Evolutionary conservation across 2,888 invertebrate species (phyloP), one percentile per base, ranked within the genome.

Genomic region (Fragum whitleyi): DNA sequence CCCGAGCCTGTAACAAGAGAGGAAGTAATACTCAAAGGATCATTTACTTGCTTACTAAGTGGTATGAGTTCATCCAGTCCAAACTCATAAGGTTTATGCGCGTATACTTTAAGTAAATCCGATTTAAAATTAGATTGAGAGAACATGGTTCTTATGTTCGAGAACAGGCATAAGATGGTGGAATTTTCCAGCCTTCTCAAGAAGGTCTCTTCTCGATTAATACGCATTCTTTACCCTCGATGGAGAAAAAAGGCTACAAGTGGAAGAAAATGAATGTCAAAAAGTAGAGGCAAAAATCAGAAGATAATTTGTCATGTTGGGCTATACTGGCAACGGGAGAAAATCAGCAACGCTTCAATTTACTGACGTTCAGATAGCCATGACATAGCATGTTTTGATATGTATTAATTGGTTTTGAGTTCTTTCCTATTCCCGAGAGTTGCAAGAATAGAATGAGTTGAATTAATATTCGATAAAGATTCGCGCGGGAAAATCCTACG

Each of bases 171-270:
- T 9, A 36, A 36, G 9, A 36, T 19, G 1, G 7, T 23, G 28
- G 21, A n/a, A 21, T 71, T 71, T n/a, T 29, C 77, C 72, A 6
- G 14, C 3, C 1, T 5, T 72, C 5, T 26, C 55, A 0, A 68
- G 73, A 29, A 59, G 39, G 65, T 14, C 32, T 36, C 32, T 36
- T 36, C 61, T 74, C 0, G 74, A 73, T 51, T 74, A 78, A n/a
- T 74, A 74, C 53, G 5, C 47, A 9, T 78, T 78, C 39, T 19
- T 74, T n/a, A 16, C 23, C 7, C 42, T 78, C n/a, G 74, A 68
- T 5, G 74, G 74, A 1, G 62, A 73, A 36, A 73, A 61, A 1
- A 73, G 61, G 36, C 32, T 69, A 1, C 32, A 36, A 36, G 32
- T 6, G 9, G 32, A 36, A 36, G 23, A 36, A n/a, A 65, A 70